Conservation (phyloP, 2,797 vertebrate genomes). For the Cephalopachus bancanus region DNA sequence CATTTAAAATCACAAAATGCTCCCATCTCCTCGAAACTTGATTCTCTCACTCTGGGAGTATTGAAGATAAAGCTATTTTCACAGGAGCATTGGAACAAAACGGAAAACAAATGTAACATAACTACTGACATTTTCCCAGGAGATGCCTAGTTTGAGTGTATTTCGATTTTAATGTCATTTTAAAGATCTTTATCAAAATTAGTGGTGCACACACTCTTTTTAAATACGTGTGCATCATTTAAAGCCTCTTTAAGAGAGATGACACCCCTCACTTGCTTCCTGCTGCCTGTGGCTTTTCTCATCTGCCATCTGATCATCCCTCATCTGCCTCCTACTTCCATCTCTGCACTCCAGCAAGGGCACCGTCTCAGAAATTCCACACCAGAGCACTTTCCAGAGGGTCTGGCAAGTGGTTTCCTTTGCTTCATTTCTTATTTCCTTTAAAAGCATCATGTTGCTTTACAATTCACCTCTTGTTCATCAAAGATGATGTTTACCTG, state of each 20-base stretch:
- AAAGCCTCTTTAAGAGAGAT: background rate
- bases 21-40: background rate
- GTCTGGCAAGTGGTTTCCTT: constrained; percentile 65
- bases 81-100: constrained; percentile 26
- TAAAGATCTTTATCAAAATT: constrained; percentile 71
- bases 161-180: constrained; percentile 66
- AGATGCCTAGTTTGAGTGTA: background rate
- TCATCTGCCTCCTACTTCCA: background rate
- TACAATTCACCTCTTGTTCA: constrained; percentile 57
- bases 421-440: constrained; percentile 66
- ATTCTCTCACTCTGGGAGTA: background rate
- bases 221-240: background rate
- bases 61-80: constrained; percentile 36
- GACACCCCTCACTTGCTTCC: background rate
- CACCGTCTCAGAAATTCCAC: background rate
- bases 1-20: background rate
- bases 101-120: constrained; percentile 41
- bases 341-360: background rate
- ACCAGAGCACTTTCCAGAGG: background rate
- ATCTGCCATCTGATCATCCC: background rate
- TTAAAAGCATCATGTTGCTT: constrained; percentile 38
- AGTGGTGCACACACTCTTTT: background rate
- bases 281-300: background rate
- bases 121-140: constrained; percentile 64
- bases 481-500: constrained; percentile 84